These are phyloP conservation scores for Euspilapteryx auroguttella DNA, from an alignment of 2,888 invertebrate genomes.

Conservation along the genomic window DNA sequence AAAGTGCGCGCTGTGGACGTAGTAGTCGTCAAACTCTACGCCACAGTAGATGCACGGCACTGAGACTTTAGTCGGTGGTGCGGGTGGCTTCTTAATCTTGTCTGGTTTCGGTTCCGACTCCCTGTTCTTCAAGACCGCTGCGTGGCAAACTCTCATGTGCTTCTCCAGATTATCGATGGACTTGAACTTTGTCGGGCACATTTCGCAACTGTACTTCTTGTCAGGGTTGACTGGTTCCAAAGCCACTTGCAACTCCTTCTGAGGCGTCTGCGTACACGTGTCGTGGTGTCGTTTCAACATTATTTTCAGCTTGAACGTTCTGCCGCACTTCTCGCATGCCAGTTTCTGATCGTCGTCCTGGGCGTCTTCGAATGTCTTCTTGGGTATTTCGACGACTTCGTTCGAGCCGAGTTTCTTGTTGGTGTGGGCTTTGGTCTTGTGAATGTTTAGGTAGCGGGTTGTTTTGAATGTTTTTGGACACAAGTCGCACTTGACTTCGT, in stretches of 20 bases:
- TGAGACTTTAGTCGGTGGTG: conserved; percentile 11
- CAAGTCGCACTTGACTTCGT: conserved; percentile 21
- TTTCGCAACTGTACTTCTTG: conserved; percentile 24
- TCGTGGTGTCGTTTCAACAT: conserved; percentile 46
- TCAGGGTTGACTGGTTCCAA: conserved; percentile 32
- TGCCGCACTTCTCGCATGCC: conserved; percentile 34
- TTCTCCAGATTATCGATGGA: conserved; percentile 32
- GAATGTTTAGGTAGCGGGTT: conserved; percentile 16
- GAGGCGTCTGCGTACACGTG: conserved; percentile 18
- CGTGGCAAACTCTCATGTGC: conserved; percentile 39
- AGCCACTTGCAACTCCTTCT: conserved; percentile 32
- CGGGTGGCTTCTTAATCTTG: background rate
- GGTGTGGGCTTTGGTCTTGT: conserved; percentile 19
- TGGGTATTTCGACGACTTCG: conserved; percentile 15
- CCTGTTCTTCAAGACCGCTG: conserved; percentile 24
- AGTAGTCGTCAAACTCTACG: conserved; percentile 27
- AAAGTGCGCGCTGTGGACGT: conserved; percentile 28
- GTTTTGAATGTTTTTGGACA: conserved; percentile 27
- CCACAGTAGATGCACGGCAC: conserved; percentile 38
- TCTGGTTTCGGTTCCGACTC: no score
- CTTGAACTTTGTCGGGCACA: conserved; percentile 36
- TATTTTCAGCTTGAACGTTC: conserved; percentile 45
- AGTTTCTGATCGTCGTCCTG: conserved; percentile 27
- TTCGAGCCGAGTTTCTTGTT: conserved; percentile 10
- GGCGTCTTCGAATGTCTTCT: conserved; percentile 15